Conservation (phyloP, 1,140 invertebrate genomes). For the Drosophila parabipectinata region DNA sequence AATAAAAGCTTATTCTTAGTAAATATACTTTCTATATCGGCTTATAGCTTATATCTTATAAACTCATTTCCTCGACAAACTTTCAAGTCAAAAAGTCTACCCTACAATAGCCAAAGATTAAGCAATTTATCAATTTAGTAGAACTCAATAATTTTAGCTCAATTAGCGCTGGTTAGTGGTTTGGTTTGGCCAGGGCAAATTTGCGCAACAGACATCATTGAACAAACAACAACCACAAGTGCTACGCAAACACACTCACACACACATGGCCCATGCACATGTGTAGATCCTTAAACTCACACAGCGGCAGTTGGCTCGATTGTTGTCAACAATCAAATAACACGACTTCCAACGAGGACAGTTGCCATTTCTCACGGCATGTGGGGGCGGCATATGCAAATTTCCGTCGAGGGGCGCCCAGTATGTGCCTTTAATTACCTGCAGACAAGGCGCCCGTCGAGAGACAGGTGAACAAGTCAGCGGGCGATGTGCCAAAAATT, state of each 20-base stretch:
- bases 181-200: constrained; percentile 30
- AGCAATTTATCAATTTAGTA: constrained; percentile 3
- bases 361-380: constrained; percentile 73
- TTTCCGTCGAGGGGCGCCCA: constrained; percentile 43
- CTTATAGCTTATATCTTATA: too few relatives aligned
- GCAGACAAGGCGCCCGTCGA: constrained; percentile 57
- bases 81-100: background rate
- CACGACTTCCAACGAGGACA: constrained; percentile 62
- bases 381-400: constrained; percentile 63
- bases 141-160: constrained; percentile 41
- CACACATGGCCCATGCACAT: too few relatives aligned
- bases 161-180: constrained; percentile 48
- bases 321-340: constrained; percentile 76
- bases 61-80: too few relatives aligned
- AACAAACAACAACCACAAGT: constrained; percentile 11
- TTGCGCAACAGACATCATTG: constrained; percentile 15
- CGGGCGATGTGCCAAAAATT: constrained; percentile 67
- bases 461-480: constrained; percentile 62
- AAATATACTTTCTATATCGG: too few relatives aligned
- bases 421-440: constrained; percentile 71
- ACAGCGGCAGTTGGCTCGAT: constrained; percentile 15
- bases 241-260: constrained; percentile 17
- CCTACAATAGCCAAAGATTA: constrained; percentile 18
- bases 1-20: too few relatives aligned
- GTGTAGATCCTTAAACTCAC: background rate